Percentiles rank a stretch among this genome's conserved stretches.
These are phyloP conservation scores for Epistrophella euchroma DNA, from an alignment of 2,888 invertebrate species.

Conservation along the genomic window DNA sequence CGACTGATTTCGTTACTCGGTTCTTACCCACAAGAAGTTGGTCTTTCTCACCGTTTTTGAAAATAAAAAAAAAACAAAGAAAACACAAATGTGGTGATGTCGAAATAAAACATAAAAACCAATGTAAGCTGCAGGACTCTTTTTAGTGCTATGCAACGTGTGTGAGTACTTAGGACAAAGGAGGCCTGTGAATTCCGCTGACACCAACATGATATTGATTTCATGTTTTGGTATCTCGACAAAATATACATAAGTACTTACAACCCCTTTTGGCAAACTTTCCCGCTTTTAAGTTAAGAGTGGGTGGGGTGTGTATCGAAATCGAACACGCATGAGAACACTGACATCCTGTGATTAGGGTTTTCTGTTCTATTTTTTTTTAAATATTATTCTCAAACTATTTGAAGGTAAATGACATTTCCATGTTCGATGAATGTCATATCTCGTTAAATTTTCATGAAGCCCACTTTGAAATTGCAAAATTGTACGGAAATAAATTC, in stretches of 20 bases:
- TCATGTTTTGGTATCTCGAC: constrained; percentile 32
- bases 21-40: background rate
- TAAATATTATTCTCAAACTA: background rate
- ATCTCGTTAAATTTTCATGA: constrained; percentile 57
- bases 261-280: constrained; percentile 24
- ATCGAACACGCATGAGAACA: constrained; percentile 61
- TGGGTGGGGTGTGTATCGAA: constrained; percentile 4
- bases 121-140: constrained; percentile 51
- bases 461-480: constrained; percentile 11
- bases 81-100: constrained; percentile 29
- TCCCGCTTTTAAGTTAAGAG: background rate
- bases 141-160: constrained; percentile 57
- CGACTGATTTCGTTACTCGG: constrained; percentile 1
- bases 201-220: constrained; percentile 37
- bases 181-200: constrained; percentile 20
- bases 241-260: background rate
- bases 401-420: constrained; percentile 50
- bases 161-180: constrained; percentile 32
- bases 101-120: constrained; percentile 58
- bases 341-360: constrained; percentile 54
- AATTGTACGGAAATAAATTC: constrained; percentile 9
- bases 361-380: background rate
- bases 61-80: too few relatives aligned
- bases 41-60: background rate
- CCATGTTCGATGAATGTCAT: constrained; percentile 38